Percentiles rank a stretch among this genome's conserved stretches.
These are phyloP conservation scores for Argyra leucocephala DNA, from an alignment of 2,888 invertebrate genomes.

Conservation along the genomic window DNA sequence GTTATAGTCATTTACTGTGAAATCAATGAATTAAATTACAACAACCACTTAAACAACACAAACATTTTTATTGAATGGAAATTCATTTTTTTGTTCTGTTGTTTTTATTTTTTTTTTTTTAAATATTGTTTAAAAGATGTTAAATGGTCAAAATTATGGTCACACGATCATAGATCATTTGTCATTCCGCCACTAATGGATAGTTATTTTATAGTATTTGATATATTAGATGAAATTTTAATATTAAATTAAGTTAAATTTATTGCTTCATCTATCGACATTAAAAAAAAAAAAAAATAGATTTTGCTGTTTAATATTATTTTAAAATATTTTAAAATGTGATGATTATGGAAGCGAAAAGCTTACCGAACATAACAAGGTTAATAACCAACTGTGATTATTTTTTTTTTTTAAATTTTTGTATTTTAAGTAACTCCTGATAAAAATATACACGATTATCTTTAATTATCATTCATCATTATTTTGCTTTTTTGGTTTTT, in stretches of 20 bases:
- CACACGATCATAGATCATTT: slow-evolving; percentile 6
- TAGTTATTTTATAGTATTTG: not conserved
- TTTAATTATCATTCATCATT: slow-evolving; percentile 1
- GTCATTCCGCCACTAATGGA: slow-evolving; percentile 1
- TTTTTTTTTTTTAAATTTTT: not conserved
- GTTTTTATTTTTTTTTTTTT: not conserved
- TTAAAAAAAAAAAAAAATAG: too few species aligned
- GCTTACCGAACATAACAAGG: slow-evolving; percentile 6
- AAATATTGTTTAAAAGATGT: not conserved
- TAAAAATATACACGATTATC: not conserved
- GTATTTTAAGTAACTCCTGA: not conserved
- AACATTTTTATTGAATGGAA: not conserved
- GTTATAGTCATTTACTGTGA: not conserved
- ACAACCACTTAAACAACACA: too few species aligned
- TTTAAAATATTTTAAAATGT: not conserved
- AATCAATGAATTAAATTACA: slow-evolving; percentile 1
- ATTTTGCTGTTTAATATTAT: not conserved
- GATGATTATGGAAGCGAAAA: slow-evolving; percentile 1
- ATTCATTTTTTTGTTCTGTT: not conserved
- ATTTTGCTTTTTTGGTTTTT: too few species aligned
- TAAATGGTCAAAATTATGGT: slow-evolving; percentile 6
- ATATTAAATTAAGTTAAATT: slow-evolving; percentile 1
- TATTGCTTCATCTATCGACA: not conserved
- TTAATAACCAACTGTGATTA: slow-evolving; percentile 3
- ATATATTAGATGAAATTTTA: slow-evolving; percentile 1